phyloP scores from a whole-genome alignment of 2,888 invertebrate genomes.

The Timandra comae region DNA sequence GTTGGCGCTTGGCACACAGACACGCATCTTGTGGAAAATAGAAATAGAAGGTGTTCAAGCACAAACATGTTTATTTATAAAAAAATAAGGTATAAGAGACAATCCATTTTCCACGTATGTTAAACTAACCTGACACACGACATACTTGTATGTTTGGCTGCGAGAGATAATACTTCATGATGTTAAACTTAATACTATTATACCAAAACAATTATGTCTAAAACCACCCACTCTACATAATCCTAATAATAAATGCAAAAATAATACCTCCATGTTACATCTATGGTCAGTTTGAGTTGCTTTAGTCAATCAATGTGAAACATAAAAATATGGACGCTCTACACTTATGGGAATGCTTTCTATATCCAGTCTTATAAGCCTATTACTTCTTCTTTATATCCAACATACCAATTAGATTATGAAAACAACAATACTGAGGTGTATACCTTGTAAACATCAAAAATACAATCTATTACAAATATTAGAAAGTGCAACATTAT shows the following conservation, averaged over 20 bases:
- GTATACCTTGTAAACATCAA: conserved; percentile 39
- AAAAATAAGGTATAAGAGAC: conserved; percentile 34
- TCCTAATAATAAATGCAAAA: conserved; percentile 35
- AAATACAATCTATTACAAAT: conserved; percentile 38
- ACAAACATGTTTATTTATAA: conserved; percentile 46
- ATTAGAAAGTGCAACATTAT: conserved; percentile 29
- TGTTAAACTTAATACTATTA: conserved; percentile 14
- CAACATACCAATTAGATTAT: conserved; percentile 25
- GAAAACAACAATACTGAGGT: conserved; percentile 15
- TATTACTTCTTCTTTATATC: conserved; percentile 25
- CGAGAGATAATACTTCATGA: conserved; percentile 18
- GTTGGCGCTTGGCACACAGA: no score
- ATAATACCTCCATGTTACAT: conserved; percentile 25
- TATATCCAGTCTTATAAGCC: conserved; percentile 32
- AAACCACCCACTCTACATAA: conserved; percentile 31
- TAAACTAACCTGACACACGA: conserved; percentile 23
- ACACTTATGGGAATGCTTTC: conserved; percentile 31
- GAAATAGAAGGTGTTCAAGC: conserved; percentile 45
- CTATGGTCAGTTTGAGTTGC: conserved; percentile 20
- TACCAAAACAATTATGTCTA: conserved; percentile 15
- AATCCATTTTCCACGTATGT: conserved; percentile 56
- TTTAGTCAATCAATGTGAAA: background rate
- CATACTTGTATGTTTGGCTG: conserved; percentile 18
- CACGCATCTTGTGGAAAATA: conserved; percentile 56
- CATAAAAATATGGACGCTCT: conserved; percentile 37